phyloP scores from a whole-genome alignment of 2,888 invertebrate species.

The Amblyjoppa fuscipennis region DNA sequence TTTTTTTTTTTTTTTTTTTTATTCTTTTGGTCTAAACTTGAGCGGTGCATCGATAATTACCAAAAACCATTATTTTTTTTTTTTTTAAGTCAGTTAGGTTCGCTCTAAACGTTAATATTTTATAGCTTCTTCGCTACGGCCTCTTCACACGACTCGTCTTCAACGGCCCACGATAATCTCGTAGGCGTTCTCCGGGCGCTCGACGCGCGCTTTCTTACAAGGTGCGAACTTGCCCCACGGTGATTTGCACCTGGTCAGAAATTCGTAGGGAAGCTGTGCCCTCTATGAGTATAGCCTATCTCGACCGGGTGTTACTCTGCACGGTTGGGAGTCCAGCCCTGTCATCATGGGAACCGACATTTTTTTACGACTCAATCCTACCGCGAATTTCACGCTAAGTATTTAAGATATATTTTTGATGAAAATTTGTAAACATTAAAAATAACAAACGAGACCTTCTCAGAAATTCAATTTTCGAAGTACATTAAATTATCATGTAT shows the following conservation, averaged over 20 bases:
- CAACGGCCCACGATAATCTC: constrained; percentile 45
- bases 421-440: neutral
- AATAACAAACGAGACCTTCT: too few relatives aligned
- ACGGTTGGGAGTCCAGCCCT: constrained; percentile 34
- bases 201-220: constrained; percentile 56
- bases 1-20: too few relatives aligned
- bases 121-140: constrained; percentile 55
- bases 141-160: constrained; percentile 31
- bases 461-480: too few relatives aligned
- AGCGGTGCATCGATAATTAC: neutral
- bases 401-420: neutral
- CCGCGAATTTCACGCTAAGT: neutral
- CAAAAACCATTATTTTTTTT: neutral
- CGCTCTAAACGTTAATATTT: constrained; percentile 56
- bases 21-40: too few relatives aligned
- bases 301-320: constrained; percentile 24
- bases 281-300: constrained; percentile 3
- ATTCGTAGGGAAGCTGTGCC: constrained; percentile 20
- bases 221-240: constrained; percentile 60
- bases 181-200: constrained; percentile 31
- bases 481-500: too few relatives aligned
- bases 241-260: constrained; percentile 64
- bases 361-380: constrained; percentile 74
- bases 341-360: constrained; percentile 48
- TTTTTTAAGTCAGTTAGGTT: constrained; percentile 11